phyloP scores from a whole-genome alignment of 2,797 vertebrate species.

The Lithobates pipiens region DNA sequence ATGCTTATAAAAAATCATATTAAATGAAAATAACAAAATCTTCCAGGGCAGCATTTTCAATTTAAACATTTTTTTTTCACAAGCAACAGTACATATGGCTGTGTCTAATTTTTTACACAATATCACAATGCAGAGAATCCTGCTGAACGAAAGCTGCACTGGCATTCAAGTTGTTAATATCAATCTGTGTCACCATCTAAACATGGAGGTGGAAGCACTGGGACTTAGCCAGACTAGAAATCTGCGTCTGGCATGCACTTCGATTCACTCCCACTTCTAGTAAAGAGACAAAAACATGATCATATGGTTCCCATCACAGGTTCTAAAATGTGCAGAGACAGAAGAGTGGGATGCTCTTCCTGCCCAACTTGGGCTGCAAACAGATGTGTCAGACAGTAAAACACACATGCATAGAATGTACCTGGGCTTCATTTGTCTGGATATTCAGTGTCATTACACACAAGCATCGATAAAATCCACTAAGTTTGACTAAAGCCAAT shows the following conservation, averaged over 20 bases:
- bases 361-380: constrained; percentile 42
- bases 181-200: constrained; percentile 53
- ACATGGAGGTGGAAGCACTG: constrained; percentile 59
- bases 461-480: neutral
- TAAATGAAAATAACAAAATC: too few relatives aligned
- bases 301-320: constrained; percentile 62
- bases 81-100: too few relatives aligned
- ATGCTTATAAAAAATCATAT: too few relatives aligned
- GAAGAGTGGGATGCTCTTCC: constrained; percentile 60
- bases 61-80: too few relatives aligned
- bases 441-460: neutral
- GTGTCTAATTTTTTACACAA: too few relatives aligned
- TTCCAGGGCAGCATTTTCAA: too few relatives aligned
- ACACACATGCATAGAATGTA: constrained; percentile 31
- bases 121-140: neutral
- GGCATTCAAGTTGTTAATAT: constrained; percentile 56
- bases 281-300: constrained; percentile 62
- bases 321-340: constrained; percentile 60
- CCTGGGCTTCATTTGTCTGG: constrained; percentile 7
- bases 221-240: constrained; percentile 58
- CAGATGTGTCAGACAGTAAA: constrained; percentile 57
- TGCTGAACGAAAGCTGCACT: neutral
- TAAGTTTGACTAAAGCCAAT: neutral
- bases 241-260: constrained; percentile 55
- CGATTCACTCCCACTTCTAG: constrained; percentile 61